These are phyloP conservation scores for Stegana nigrithorax DNA, from an alignment of 2,888 invertebrate species.

Conservation along the genomic window DNA sequence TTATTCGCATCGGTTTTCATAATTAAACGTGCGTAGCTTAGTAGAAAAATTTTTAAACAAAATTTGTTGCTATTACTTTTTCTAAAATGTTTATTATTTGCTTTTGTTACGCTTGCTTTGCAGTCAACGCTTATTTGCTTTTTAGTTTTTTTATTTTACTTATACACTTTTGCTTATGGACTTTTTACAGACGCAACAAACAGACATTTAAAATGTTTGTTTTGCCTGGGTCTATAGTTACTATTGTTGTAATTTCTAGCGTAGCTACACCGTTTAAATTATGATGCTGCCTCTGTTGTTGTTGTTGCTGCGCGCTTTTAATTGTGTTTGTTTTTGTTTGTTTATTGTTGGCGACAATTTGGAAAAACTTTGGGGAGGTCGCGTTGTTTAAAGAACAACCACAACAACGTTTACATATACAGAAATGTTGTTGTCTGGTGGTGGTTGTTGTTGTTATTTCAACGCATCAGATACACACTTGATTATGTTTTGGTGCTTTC, in stretches of 20 bases:
- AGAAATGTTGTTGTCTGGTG: slow-evolving; percentile 24
- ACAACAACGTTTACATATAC: slow-evolving; percentile 28
- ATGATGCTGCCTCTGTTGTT: too few relatives aligned
- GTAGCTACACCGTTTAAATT: too few relatives aligned
- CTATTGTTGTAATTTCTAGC: too few relatives aligned
- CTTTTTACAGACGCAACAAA: too few relatives aligned
- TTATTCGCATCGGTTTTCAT: not conserved
- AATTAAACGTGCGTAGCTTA: too few relatives aligned
- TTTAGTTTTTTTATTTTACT: too few relatives aligned
- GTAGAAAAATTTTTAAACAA: too few relatives aligned
- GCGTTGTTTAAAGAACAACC: slow-evolving; percentile 28
- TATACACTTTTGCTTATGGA: too few relatives aligned
- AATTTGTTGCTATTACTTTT: not conserved
- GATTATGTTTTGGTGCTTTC: slow-evolving; percentile 4
- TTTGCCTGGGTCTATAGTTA: too few relatives aligned
- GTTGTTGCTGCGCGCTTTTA: not conserved
- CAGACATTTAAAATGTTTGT: too few relatives aligned
- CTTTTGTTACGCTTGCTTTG: not conserved
- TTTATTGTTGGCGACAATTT: slow-evolving; percentile 9
- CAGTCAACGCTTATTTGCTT: not conserved
- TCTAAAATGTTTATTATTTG: not conserved
- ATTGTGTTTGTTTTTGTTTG: not conserved
- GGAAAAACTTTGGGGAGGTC: slow-evolving; percentile 37
- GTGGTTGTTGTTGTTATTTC: slow-evolving; percentile 23
- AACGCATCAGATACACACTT: slow-evolving; percentile 23